Percentiles rank a stretch among this genome's conserved stretches.
Conservation (phyloP, 2,113 vertebrate genomes). For the Phaethon lepturus region DNA sequence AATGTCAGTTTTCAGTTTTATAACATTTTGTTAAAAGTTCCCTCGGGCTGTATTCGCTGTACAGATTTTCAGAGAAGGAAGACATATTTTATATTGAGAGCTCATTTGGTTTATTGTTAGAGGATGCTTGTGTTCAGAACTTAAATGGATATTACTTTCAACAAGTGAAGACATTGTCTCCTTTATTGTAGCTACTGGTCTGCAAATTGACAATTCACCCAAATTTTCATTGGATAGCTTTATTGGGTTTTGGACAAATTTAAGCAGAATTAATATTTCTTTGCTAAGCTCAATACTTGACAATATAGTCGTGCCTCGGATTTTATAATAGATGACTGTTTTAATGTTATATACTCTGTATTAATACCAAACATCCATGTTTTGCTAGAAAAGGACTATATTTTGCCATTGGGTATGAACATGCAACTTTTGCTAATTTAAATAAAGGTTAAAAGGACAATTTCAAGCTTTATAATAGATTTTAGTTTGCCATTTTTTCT, state of each 20-base stretch:
- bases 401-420: conserved; percentile 25
- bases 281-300: neutral
- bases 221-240: neutral
- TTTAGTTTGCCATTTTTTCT: neutral
- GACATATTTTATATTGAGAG: conserved; percentile 42
- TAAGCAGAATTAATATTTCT: neutral
- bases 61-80: conserved; percentile 65
- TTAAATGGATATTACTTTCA: neutral
- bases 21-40: conserved; percentile 77
- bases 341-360: neutral
- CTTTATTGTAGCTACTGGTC: neutral
- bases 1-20: conserved; percentile 79
- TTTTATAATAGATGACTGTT: conserved; percentile 25
- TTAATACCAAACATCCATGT: neutral
- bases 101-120: conserved; percentile 48
- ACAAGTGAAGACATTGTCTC: neutral
- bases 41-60: conserved; percentile 69
- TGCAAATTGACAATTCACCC: neutral
- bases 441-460: conserved; percentile 40
- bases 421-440: conserved; percentile 44
- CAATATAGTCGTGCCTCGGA: neutral
- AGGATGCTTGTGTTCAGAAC: conserved; percentile 23
- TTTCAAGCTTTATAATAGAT: neutral
- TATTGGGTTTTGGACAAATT: neutral
- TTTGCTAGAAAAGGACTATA: conserved; percentile 22